phyloP scores from a whole-genome alignment of 2,888 invertebrate genomes.

The Morinoia aosen region DNA sequence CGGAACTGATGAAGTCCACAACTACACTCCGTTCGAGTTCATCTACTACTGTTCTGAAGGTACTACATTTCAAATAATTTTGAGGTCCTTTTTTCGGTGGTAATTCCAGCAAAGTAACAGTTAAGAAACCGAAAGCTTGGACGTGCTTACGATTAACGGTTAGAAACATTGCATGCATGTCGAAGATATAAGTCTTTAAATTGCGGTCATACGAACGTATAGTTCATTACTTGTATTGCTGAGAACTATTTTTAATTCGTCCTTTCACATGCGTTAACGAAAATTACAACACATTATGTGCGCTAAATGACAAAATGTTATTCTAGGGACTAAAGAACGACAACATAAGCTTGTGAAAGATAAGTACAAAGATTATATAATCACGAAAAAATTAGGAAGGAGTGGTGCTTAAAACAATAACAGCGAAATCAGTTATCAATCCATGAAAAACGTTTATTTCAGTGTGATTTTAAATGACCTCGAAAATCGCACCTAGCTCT shows the following conservation, averaged over 20 bases:
- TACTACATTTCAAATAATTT: background rate
- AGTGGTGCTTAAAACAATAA: too few relatives aligned
- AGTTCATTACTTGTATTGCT: background rate
- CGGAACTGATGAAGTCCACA: background rate
- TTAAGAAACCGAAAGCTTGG: background rate
- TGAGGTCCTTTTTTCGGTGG: background rate
- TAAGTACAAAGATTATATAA: too few relatives aligned
- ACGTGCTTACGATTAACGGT: background rate
- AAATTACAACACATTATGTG: too few relatives aligned
- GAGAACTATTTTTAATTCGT: background rate
- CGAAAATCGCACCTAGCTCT: too few relatives aligned
- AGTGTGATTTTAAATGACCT: too few relatives aligned
- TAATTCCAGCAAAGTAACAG: background rate
- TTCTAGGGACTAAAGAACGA: too few relatives aligned
- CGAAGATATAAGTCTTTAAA: background rate
- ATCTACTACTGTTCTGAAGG: background rate
- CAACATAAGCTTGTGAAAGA: too few relatives aligned
- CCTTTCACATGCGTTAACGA: too few relatives aligned
- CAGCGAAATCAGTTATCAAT: too few relatives aligned
- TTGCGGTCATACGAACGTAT: background rate
- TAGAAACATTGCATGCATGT: background rate
- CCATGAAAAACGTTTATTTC: too few relatives aligned
- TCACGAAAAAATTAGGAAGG: too few relatives aligned
- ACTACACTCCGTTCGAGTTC: slow-evolving; percentile 44
- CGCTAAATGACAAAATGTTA: too few relatives aligned